Evolutionary conservation across 1,140 invertebrate species (phyloP).

Genomic region (Antheraea pernyi): DNA sequence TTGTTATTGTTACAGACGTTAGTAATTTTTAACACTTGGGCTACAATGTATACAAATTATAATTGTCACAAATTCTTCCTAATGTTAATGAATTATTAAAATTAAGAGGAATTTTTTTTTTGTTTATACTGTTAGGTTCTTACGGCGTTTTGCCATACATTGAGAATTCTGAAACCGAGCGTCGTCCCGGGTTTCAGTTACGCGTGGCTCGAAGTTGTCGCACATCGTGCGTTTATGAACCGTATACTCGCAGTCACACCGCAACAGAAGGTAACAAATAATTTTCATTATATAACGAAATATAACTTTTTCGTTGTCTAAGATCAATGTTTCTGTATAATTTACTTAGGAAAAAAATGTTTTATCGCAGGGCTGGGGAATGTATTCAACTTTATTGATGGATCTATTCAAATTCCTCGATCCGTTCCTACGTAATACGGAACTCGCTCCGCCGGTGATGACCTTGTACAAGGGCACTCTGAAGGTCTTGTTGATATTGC

Average conservation of each 20-base stretch:
- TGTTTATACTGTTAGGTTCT: constrained; percentile 80
- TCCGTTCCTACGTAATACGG: constrained; percentile 97
- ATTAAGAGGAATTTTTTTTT: not conserved
- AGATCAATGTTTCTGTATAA: too few relatives aligned
- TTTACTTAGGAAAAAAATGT: not conserved
- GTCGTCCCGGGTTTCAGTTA: constrained; percentile 98
- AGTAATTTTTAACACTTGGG: too few relatives aligned
- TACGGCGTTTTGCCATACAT: constrained; percentile 94
- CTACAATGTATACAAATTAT: too few relatives aligned
- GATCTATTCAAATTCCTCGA: constrained; percentile 98
- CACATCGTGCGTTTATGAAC: constrained; percentile 97
- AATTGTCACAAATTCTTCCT: too few relatives aligned
- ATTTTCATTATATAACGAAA: too few relatives aligned
- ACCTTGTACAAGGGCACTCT: constrained; percentile 97
- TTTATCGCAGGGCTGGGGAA: constrained; percentile 85
- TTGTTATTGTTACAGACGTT: too few relatives aligned
- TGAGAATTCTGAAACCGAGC: constrained; percentile 95
- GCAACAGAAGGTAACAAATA: constrained; percentile 82
- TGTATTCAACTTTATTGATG: constrained; percentile 95
- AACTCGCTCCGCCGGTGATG: constrained; percentile 95
- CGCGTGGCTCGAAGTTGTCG: constrained; percentile 98
- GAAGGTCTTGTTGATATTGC: constrained; percentile 95
- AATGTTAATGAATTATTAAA: too few relatives aligned
- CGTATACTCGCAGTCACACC: constrained; percentile 94
- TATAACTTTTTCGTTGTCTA: too few relatives aligned